Base-by-base conservation (phyloP, 2,113 vertebrate species). In the Hiodon tergisus region DNA sequence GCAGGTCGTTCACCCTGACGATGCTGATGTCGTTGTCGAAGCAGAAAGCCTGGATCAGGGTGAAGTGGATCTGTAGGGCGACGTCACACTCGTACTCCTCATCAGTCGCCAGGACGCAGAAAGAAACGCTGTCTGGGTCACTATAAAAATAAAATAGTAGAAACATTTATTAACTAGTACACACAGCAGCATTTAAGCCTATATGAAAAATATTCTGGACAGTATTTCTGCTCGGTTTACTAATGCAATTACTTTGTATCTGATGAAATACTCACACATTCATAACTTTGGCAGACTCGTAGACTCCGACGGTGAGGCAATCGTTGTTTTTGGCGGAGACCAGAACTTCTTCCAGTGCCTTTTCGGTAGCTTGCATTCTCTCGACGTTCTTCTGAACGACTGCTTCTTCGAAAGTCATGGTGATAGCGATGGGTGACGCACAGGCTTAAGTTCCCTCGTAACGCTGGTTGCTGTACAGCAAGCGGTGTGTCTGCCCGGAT, bases 231-330 rank as follows among this genome's bases (percentile, higher is more conserved):
- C 31, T 31, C 31, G 31, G 31, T 31, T 31, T 31, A 31, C 31
- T 31, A 31, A 31, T 31, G 31, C 2, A 31, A 31, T 31, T 31
- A 31, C 31, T 31, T 31, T 31, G 31, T 31, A 31, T 31, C 31
- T 31, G 31, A 31, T 31, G 31, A 31, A 31, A 72, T 86, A 97
- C 97, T 98, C 89, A 98, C 96, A 96, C 88, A 68, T 98, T 99
- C 93, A 98, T 94, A 13, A 99, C 90, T 91, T 98, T 98, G 51
- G 97, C 97, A 53, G 95, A 93, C 89, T 98, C 96, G 80, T 98
- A 96, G 76, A 98, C 96, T 13, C 96, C 97, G 0, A 94, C 94
- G 4, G 97, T 98, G 74, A 98, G 90, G 75, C 93, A 92, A 74
- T 93, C 90, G 82, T 95, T 94, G 81, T 93, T 90, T 81, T 94